phyloP scores from a whole-genome alignment of 2,888 invertebrate genomes.

The Xestia xanthographa region DNA sequence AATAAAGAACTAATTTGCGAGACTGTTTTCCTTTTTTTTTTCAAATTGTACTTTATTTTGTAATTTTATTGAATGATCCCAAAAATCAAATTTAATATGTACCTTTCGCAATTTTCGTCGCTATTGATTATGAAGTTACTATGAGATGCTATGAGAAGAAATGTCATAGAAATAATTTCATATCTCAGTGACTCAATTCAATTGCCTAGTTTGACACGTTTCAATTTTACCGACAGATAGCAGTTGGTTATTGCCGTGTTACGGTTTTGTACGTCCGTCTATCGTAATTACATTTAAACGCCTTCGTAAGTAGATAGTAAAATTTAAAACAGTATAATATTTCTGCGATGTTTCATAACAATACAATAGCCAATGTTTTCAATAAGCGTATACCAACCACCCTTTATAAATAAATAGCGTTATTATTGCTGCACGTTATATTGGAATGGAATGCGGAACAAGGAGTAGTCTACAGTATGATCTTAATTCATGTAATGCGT shows the following conservation, averaged over 20 bases:
- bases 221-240: too few species aligned
- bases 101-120: too few species aligned
- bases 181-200: too few species aligned
- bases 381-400: neutral
- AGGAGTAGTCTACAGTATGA: constrained; percentile 1
- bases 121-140: too few species aligned
- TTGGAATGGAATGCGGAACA: constrained; percentile 38
- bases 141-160: too few species aligned
- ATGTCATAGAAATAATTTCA: too few species aligned
- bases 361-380: neutral
- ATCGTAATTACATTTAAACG: neutral
- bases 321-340: neutral
- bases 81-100: too few species aligned
- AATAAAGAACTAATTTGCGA: too few species aligned
- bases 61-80: too few species aligned
- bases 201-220: too few species aligned
- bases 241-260: neutral
- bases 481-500: constrained; percentile 30
- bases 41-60: too few species aligned
- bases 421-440: neutral
- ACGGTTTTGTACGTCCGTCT: neutral
- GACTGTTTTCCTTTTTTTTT: too few species aligned
- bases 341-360: neutral
- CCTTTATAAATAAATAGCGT: neutral
- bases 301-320: neutral